Evolutionary conservation across 2,113 vertebrate genomes (phyloP).

Genomic region (Pomatostomus ruficeps): DNA sequence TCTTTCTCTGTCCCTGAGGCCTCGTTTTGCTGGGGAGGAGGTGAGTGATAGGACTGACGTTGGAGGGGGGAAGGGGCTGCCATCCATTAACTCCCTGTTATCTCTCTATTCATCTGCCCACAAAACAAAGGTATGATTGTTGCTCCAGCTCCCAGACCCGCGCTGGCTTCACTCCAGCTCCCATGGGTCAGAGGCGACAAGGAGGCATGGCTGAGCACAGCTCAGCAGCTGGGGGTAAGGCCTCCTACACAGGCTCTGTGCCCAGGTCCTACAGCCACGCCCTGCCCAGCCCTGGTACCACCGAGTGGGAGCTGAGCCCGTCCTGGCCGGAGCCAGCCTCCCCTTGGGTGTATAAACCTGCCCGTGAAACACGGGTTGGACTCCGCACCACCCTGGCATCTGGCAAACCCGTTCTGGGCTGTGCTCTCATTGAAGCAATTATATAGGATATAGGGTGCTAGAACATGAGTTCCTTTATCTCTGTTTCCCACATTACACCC

Average conservation of each 20-base stretch:
- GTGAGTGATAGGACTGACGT: conserved; percentile 1
- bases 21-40: background rate
- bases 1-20: conserved; percentile 36
- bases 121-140: conserved; percentile 55
- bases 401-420: conserved; percentile 18
- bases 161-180: conserved; percentile 2
- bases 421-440: conserved; percentile 46
- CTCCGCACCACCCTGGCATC: background rate
- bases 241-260: background rate
- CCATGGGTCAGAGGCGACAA: background rate
- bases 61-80: conserved; percentile 26
- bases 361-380: background rate
- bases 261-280: background rate
- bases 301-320: background rate
- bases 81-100: conserved; percentile 27
- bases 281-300: background rate
- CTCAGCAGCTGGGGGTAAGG: background rate
- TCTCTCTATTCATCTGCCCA: conserved; percentile 36
- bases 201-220: background rate
- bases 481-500: conserved; percentile 59
- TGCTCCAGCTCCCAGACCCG: background rate
- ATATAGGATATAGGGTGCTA: conserved; percentile 45
- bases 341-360: background rate
- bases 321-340: background rate
- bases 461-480: conserved; percentile 56